Evolutionary conservation across 2,113 vertebrate genomes (phyloP).

Genomic region (Camelus bactrianus): DNA sequence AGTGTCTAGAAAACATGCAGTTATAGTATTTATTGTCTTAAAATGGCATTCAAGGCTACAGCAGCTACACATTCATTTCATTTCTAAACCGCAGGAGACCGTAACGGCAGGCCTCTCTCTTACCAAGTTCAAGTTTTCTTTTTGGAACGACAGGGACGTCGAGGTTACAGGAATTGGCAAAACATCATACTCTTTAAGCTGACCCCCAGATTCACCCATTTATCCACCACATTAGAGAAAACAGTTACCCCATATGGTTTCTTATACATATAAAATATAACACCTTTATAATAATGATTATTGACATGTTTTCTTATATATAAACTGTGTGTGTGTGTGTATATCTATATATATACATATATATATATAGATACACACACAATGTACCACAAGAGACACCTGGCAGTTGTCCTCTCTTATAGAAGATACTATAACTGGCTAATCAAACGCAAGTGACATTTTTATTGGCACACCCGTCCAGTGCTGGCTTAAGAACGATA

Average conservation of each 20-base stretch:
- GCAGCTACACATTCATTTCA: slow-evolving; percentile 80
- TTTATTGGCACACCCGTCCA: neutral
- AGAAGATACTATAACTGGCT: neutral
- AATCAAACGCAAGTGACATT: neutral
- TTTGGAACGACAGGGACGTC: neutral
- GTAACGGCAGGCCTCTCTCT: neutral
- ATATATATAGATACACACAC: too few species aligned
- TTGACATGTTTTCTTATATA: neutral
- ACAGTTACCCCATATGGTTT: neutral
- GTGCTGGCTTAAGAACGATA: neutral
- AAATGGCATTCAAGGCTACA: slow-evolving; percentile 79
- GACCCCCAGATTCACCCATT: neutral
- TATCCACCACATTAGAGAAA: neutral
- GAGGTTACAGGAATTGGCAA: neutral
- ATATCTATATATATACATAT: too few species aligned
- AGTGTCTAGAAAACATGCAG: slow-evolving; percentile 94
- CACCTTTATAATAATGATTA: neutral
- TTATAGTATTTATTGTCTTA: slow-evolving; percentile 88
- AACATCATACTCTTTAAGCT: neutral
- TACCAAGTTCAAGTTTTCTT: neutral
- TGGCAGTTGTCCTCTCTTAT: neutral
- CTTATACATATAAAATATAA: neutral
- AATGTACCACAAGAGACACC: neutral
- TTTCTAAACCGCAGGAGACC: slow-evolving; percentile 40
- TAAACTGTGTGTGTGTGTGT: too few species aligned